phyloP scores from a whole-genome alignment of 2,797 vertebrate genomes.

The Acridotheres tristis region DNA sequence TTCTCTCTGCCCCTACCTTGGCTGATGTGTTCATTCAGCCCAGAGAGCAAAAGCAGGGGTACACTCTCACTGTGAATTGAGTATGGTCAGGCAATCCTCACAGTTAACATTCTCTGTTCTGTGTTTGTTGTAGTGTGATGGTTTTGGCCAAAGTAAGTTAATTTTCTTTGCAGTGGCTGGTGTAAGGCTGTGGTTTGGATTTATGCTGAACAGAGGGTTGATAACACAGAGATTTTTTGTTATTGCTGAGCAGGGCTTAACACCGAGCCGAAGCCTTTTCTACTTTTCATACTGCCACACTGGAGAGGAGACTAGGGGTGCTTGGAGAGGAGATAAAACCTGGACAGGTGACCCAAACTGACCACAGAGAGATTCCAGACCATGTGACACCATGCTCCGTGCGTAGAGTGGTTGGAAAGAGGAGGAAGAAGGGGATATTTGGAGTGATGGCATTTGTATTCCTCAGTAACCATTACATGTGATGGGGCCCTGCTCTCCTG shows the following conservation, averaged over 20 bases:
- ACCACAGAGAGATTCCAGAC: neutral
- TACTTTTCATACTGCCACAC: rapidly evolving
- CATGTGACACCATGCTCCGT: neutral
- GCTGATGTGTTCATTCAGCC: neutral
- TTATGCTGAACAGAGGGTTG: neutral
- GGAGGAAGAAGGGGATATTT: neutral
- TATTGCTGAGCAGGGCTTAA: neutral
- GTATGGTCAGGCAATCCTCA: neutral
- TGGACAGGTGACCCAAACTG: neutral
- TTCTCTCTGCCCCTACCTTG: neutral
- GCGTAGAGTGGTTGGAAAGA: rapidly evolving
- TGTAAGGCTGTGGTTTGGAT: neutral
- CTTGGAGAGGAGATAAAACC: neutral
- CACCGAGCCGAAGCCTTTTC: neutral
- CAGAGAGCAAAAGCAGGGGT: neutral
- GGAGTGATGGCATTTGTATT: rapidly evolving
- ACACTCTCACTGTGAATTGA: neutral
- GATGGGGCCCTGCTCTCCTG: neutral
- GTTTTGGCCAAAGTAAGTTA: neutral
- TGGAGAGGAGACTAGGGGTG: neutral
- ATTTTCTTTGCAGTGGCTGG: neutral
- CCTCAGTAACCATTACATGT: neutral
- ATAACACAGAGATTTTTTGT: neutral
- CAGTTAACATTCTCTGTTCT: neutral
- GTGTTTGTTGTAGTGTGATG: neutral